Evolutionary conservation across 2,888 invertebrate genomes (phyloP).

Genomic region (Scaptomyza caliginosa): DNA sequence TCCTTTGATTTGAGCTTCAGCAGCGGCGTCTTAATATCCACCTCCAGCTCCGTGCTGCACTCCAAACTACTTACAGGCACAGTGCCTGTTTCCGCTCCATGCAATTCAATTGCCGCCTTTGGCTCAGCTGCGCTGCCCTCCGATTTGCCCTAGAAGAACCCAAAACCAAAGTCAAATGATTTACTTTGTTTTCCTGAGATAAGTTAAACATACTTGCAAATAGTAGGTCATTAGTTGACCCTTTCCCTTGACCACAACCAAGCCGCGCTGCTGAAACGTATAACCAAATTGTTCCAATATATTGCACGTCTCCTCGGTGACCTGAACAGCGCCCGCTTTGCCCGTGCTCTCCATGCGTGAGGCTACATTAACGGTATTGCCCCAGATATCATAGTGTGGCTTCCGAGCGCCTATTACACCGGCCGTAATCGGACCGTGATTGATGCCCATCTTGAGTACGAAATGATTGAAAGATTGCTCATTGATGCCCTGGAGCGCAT

Average conservation of each 20-base stretch:
- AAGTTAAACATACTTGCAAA: conserved; percentile 85
- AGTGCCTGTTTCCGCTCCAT: conserved; percentile 31
- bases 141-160: conserved; percentile 62
- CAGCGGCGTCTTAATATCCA: conserved; percentile 81
- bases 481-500: conserved; percentile 95
- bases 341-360: conserved; percentile 99
- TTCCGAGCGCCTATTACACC: conserved; percentile 97
- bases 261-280: conserved; percentile 95
- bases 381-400: conserved; percentile 98
- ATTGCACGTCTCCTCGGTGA: conserved; percentile 96
- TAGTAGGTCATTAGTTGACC: conserved; percentile 98
- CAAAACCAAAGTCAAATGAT: neutral
- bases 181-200: neutral
- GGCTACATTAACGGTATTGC: conserved; percentile 98
- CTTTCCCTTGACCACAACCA: conserved; percentile 98
- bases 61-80: conserved; percentile 37
- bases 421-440: conserved; percentile 97
- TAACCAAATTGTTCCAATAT: conserved; percentile 96
- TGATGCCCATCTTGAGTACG: conserved; percentile 96
- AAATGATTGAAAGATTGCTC: conserved; percentile 98
- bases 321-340: conserved; percentile 97
- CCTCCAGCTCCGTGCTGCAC: conserved; percentile 63
- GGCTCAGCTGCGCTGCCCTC: conserved; percentile 53
- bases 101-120: conserved; percentile 55
- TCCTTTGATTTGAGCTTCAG: conserved; percentile 72